phyloP scores from a whole-genome alignment of 37 sponge, comb jelly and placozoan genomes.

The Chondrosia reniformis region DNA sequence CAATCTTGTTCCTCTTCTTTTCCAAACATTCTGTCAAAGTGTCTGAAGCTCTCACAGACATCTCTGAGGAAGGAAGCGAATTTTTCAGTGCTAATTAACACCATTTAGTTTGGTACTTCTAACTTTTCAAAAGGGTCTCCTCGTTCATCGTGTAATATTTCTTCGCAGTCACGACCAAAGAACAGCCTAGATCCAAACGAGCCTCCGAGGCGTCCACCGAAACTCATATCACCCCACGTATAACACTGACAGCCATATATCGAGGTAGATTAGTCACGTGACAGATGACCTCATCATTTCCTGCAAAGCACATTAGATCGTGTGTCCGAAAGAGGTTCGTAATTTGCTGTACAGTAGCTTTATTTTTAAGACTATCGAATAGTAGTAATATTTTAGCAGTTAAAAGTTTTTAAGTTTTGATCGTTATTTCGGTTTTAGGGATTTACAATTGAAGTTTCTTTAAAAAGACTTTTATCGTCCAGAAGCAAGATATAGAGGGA shows the following conservation, averaged over 20 bases:
- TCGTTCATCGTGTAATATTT: neutral
- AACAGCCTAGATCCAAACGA: neutral
- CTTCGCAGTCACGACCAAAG: constrained; percentile 19
- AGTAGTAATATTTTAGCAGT: too few species aligned
- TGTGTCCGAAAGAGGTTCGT: too few species aligned
- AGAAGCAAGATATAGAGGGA: too few species aligned
- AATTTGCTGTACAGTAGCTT: too few species aligned
- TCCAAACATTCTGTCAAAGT: neutral
- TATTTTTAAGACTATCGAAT: too few species aligned
- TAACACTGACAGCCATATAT: neutral
- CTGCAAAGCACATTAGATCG: too few species aligned
- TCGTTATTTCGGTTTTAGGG: too few species aligned
- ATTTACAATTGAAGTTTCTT: too few species aligned
- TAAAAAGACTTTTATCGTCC: too few species aligned
- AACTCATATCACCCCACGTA: neutral
- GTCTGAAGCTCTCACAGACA: neutral
- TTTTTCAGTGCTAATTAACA: neutral
- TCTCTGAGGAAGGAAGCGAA: neutral
- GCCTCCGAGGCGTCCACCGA: constrained; percentile 4
- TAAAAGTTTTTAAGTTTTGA: too few species aligned
- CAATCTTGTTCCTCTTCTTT: neutral
- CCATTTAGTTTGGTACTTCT: neutral
- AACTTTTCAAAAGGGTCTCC: constrained; percentile 15
- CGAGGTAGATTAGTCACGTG: neutral
- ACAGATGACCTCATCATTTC: neutral